Percentiles rank a stretch among this genome's conserved stretches.
phyloP scores from a whole-genome alignment of 2,888 invertebrate genomes.

The Drosophila macrospina region DNA sequence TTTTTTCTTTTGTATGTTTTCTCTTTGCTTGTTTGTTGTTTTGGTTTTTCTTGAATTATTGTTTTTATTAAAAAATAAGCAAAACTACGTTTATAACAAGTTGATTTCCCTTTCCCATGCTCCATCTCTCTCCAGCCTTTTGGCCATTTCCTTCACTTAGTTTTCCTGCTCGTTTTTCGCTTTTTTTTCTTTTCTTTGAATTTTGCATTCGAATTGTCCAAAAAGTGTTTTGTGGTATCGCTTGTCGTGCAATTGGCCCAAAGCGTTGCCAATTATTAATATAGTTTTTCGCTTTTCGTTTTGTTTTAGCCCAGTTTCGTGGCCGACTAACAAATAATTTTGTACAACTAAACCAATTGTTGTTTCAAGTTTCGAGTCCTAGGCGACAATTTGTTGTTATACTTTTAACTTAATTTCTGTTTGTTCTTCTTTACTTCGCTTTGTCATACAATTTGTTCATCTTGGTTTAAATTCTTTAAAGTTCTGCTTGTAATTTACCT shows the following conservation, averaged over 20 bases:
- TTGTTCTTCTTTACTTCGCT: not conserved
- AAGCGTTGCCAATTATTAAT: slow-evolving; percentile 52
- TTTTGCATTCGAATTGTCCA: slow-evolving; percentile 60
- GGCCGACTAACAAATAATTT: slow-evolving; percentile 49
- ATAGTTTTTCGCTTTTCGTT: slow-evolving; percentile 8
- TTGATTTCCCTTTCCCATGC: slow-evolving; percentile 82
- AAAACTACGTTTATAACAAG: slow-evolving; percentile 85
- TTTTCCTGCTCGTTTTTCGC: slow-evolving; percentile 29
- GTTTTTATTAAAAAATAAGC: slow-evolving; percentile 85
- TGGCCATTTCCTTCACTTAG: slow-evolving; percentile 30
- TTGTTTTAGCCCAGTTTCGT: slow-evolving; percentile 39
- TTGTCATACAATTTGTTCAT: slow-evolving; percentile 58
- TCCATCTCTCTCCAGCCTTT: slow-evolving; percentile 45
- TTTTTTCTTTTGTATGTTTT: no score
- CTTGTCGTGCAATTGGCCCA: slow-evolving; percentile 56
- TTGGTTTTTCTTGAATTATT: slow-evolving; percentile 73
- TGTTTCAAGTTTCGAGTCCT: slow-evolving; percentile 57
- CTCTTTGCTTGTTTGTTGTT: slow-evolving; percentile 1
- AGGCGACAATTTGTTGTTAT: slow-evolving; percentile 52
- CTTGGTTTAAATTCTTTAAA: slow-evolving; percentile 71
- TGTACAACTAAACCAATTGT: slow-evolving; percentile 71
- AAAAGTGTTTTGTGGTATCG: slow-evolving; percentile 30
- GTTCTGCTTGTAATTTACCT: slow-evolving; percentile 62
- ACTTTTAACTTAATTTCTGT: slow-evolving; percentile 24
- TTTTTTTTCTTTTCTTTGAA: slow-evolving; percentile 7